Conservation (phyloP, 2,113 vertebrate genomes). For the Calidris pygmaea region DNA sequence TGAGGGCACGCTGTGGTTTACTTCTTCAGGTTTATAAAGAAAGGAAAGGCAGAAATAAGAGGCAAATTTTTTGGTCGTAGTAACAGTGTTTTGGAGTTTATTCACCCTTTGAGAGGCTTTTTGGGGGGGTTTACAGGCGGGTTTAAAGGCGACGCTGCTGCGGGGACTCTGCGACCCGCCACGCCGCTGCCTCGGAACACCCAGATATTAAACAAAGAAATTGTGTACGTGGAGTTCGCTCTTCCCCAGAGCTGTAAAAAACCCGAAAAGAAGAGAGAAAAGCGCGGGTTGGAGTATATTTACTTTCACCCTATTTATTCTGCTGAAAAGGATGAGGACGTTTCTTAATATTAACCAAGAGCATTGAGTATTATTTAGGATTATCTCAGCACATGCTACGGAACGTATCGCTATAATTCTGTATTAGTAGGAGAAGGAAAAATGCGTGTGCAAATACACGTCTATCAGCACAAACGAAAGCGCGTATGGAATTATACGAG, state of each 20-base stretch:
- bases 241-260: not conserved
- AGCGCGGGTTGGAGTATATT: fast-evolving
- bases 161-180: not conserved
- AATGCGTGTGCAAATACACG: not conserved
- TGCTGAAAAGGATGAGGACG: not conserved
- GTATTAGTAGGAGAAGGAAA: not conserved
- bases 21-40: not conserved
- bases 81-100: fast-evolving
- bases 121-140: too few relatives aligned
- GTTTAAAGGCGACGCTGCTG: not conserved
- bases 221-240: fast-evolving
- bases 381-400: not conserved
- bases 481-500: not conserved
- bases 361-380: not conserved
- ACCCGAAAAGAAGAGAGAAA: not conserved
- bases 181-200: not conserved
- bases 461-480: not conserved
- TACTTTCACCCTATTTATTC: not conserved
- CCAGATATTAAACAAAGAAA: not conserved
- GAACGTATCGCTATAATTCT: not conserved
- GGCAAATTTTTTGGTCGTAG: fast-evolving
- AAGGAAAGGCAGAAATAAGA: not conserved
- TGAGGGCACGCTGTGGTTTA: fast-evolving
- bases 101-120: not conserved
- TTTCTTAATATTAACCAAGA: not conserved